phyloP scores from a whole-genome alignment of 2,888 invertebrate genomes.

The Adelphocoris suturalis region DNA sequence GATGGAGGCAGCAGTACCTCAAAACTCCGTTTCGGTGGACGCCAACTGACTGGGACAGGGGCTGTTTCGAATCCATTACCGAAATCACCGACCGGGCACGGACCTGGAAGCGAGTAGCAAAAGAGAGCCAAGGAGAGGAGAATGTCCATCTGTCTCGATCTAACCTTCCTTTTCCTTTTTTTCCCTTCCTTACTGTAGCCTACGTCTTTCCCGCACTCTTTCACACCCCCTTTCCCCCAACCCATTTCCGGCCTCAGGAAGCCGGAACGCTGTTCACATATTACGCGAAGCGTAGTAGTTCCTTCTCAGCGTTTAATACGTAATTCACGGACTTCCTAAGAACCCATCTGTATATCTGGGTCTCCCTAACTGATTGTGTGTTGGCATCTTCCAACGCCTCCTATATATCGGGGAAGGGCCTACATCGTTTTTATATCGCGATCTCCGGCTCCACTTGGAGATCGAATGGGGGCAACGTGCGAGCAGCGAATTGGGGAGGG shows the following conservation, averaged over 20 bases:
- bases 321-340: slow-evolving; percentile 50
- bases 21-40: neutral
- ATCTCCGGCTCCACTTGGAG: neutral
- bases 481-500: neutral
- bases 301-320: slow-evolving; percentile 24
- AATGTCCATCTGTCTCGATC: neutral
- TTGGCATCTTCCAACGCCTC: slow-evolving; percentile 28
- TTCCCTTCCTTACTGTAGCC: neutral
- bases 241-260: slow-evolving; percentile 47
- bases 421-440: slow-evolving; percentile 25
- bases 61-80: slow-evolving; percentile 40
- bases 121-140: slow-evolving; percentile 9
- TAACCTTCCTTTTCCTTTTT: slow-evolving; percentile 2
- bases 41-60: neutral
- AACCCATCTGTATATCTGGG: slow-evolving; percentile 36
- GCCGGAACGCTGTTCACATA: slow-evolving; percentile 51
- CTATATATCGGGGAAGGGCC: neutral
- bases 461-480: slow-evolving; percentile 35
- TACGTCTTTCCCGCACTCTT: slow-evolving; percentile 28
- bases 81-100: slow-evolving; percentile 24
- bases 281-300: slow-evolving; percentile 5
- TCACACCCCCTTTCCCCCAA: slow-evolving; percentile 41
- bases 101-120: neutral
- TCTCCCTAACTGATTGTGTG: slow-evolving; percentile 40
- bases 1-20: neutral